Percentiles rank a stretch among this genome's conserved stretches.
These are phyloP conservation scores for Brachycybe producta DNA, from an alignment of 2,888 invertebrate genomes.

Conservation along the genomic window DNA sequence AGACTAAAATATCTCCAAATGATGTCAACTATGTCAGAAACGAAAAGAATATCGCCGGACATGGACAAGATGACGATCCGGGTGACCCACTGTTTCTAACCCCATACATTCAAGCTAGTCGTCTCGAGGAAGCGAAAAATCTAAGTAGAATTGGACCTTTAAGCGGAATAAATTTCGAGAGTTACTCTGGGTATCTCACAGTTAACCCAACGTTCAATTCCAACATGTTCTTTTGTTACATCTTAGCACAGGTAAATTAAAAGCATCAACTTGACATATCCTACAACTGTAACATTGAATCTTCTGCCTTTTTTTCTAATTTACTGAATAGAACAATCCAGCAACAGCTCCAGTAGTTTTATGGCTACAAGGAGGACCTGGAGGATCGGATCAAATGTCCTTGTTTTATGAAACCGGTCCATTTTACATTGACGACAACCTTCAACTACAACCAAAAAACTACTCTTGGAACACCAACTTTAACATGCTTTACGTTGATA, in stretches of 20 bases:
- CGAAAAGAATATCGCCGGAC: too few species aligned
- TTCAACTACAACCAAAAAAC: conserved; percentile 45
- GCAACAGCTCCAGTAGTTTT: conserved; percentile 31
- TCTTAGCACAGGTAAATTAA: conserved; percentile 50
- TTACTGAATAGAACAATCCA: conserved; percentile 4
- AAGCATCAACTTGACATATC: conserved; percentile 11
- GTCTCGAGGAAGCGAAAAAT: conserved; percentile 43
- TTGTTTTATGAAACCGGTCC: conserved; percentile 65
- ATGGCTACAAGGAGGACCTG: conserved; percentile 37
- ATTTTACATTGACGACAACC: conserved; percentile 42
- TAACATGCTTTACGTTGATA: conserved; percentile 76
- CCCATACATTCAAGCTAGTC: conserved; percentile 51
- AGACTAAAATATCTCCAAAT: too few species aligned
- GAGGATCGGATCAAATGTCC: conserved; percentile 34
- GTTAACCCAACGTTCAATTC: conserved; percentile 63
- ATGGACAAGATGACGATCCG: conserved; percentile 29
- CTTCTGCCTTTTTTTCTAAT: not conserved
- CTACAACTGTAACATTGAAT: not conserved
- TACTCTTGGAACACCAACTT: conserved; percentile 68
- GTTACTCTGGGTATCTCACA: conserved; percentile 70
- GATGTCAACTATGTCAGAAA: too few species aligned
- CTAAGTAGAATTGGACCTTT: conserved; percentile 29
- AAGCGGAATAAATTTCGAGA: conserved; percentile 40
- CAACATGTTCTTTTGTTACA: conserved; percentile 86
- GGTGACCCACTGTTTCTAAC: conserved; percentile 61